Evolutionary conservation across 2,113 vertebrate genomes (phyloP), one percentile per base, ranked within the genome.

Genomic region (Lagopus leucura): DNA sequence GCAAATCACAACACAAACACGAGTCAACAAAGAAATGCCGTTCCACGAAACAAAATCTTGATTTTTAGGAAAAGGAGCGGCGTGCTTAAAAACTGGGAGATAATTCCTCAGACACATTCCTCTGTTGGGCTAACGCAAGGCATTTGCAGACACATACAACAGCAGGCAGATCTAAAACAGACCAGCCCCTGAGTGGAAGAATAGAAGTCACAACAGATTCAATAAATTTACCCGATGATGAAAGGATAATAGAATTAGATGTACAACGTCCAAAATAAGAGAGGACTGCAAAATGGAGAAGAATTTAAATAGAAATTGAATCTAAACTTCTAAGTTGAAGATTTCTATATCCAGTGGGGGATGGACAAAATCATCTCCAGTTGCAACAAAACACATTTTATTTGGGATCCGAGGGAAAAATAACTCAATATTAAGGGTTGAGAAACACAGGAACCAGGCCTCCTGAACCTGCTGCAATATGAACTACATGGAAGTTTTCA

Each of bases 401-500:
- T 22, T 57, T 78, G 65, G 17, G 47, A 78, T 78, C 24, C 55
- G 86, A 78, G 43, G 52, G 69, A 27, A 92, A 95, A 86, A 91
- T 50, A 80, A 88, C 45, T 80, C 72, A 77, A 4, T 64, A 54
- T 34, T 40, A 83, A 71, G 40, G 25, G n/a, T 20, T 52, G 47
- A 30, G 43, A 76, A 96, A 75, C 57, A 81, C 22, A 60, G 43
- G 42, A 92, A 88, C 17, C 78, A 83, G 10, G 58, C 58, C 86
- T 72, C 92, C 64, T 72, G 86, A 83, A 83, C 34, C 21, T 58
- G 24, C 81, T 57, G 63, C 47, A 38, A 52, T 76, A 92, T 28
- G 86, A 95, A 82, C 70, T 90, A 88, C n/a, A 61, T 32, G 69
- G 50, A 92, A 92, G 69, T 81, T 95, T 91, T 81, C 80, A 90